These are phyloP conservation scores for Melanotaenia boesemani DNA, from an alignment of 2,797 vertebrate genomes.

Conservation along the genomic window DNA sequence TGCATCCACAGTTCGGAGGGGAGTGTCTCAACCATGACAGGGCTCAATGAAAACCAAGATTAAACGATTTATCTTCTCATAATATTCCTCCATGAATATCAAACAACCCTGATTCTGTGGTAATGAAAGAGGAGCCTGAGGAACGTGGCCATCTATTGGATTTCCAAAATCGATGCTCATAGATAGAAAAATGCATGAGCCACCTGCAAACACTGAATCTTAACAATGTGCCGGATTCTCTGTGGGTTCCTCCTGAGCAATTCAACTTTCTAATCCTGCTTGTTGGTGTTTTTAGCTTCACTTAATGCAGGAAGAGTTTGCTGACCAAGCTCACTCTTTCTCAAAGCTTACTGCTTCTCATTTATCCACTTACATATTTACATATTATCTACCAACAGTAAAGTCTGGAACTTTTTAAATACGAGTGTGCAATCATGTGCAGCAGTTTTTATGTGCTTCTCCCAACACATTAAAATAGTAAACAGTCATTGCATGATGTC, in stretches of 20 bases:
- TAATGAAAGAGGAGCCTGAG: constrained; percentile 74
- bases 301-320: constrained; percentile 33
- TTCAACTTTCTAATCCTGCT: constrained; percentile 37
- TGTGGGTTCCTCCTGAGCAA: constrained; percentile 24
- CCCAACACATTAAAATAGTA: constrained; percentile 20
- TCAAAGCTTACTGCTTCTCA: constrained; percentile 35
- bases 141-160: constrained; percentile 65
- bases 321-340: constrained; percentile 41
- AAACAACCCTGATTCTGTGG: constrained; percentile 65
- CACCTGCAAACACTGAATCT: constrained; percentile 60
- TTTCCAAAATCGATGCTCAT: constrained; percentile 73
- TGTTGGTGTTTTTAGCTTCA: constrained; percentile 22
- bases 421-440: not conserved
- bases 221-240: constrained; percentile 10
- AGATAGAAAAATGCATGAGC: constrained; percentile 69
- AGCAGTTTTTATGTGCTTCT: not conserved
- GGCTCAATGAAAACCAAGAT: constrained; percentile 79
- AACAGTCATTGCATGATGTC: constrained; percentile 25
- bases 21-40: constrained; percentile 63
- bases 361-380: constrained; percentile 55
- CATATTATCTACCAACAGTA: constrained; percentile 15
- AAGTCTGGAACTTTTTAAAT: constrained; percentile 16
- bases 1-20: constrained; percentile 46
- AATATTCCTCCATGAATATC: constrained; percentile 78
- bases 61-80: constrained; percentile 81